Evolutionary conservation across 30 jellyfish, hydroid and myxozoan genomes (phyloP).

Genomic region (Pelagia noctiluca): DNA sequence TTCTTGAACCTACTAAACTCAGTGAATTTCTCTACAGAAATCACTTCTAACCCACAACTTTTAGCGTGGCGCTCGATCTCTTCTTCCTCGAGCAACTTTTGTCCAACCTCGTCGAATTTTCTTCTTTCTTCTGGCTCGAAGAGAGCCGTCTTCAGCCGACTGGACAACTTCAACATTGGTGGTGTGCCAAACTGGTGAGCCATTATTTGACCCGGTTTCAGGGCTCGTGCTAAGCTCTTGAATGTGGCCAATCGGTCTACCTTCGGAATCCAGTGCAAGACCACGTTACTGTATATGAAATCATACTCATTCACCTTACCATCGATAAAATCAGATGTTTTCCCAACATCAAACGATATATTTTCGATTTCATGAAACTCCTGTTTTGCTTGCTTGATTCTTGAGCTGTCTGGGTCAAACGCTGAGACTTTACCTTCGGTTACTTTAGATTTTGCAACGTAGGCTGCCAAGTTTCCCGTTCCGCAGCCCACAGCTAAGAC

Average conservation of each 20-base stretch:
- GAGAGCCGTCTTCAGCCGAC: not conserved
- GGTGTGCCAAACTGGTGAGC: not conserved
- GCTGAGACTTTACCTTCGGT: conserved; percentile 68
- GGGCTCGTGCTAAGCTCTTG: conserved; percentile 30
- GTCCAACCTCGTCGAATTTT: not conserved
- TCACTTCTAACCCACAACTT: not conserved
- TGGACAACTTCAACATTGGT: not conserved
- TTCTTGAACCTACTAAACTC: conserved; percentile 1
- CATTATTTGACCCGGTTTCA: conserved; percentile 69
- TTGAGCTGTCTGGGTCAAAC: conserved; percentile 71
- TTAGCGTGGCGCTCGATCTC: not conserved
- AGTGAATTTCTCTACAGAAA: not conserved
- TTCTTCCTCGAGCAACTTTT: conserved; percentile 6
- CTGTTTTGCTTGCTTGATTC: conserved; percentile 59
- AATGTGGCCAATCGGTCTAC: conserved; percentile 60
- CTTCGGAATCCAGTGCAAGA: conserved; percentile 80
- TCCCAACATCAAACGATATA: conserved; percentile 48
- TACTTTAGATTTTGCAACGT: conserved; percentile 52
- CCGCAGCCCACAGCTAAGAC: conserved; percentile 83
- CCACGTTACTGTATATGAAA: conserved; percentile 52
- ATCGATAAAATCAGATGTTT: conserved; percentile 51
- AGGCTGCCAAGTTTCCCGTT: conserved; percentile 74
- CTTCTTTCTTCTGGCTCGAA: not conserved
- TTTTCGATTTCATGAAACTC: conserved; percentile 5
- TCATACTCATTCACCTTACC: conserved; percentile 43